Base-by-base conservation (phyloP, 2,888 invertebrate species). In the Drosophila yooni region DNA sequence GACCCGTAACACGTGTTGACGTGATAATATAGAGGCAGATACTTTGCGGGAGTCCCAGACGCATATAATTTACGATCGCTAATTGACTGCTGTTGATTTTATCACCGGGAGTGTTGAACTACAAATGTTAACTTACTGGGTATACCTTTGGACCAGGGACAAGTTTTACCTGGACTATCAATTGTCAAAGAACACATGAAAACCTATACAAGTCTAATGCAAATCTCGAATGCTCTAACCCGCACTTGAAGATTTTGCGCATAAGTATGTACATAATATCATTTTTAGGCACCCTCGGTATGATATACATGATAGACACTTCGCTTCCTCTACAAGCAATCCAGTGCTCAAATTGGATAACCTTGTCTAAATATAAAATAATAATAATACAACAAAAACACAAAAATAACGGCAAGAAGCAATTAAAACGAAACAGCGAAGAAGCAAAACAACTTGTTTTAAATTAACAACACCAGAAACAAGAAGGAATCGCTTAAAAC, bases 371-470 rank as follows among this genome's bases (percentile, higher is more conserved):
- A 89, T 76, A 76, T 64, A 72, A 77, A 52, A 78, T 53, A 74
- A 74, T 33, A 68, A 70, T 48, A 58, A 34, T 67, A 67, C 70
- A 89, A 71, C 62, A 89, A 70, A 80, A 82, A 50, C 59, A 84
- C 69, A 65, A 88, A 70, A 75, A 82, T 90, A 84, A 90, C 89
- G 84, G 90, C 89, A 65, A 73, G 70, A 67, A 73, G 81, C 84
- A 84, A 90, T 84, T 88, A 90, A 88, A 75, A 34, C 73, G 56
- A 77, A 64, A 74, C 71, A 70, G 40, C 73, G 66, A 78, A 82
- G 70, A 83, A 70, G 72, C 74, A 69, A 70, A 69, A 70, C 90
- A 86, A 89, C 84, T 83, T 90, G 84, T 89, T 90, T 90, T 81
- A 89, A 86, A 70, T 70, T 43, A 75, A 72, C 75, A 70, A 54